These are phyloP conservation scores for Neodiprion virginianus DNA, from an alignment of 1,140 invertebrate species.

Conservation along the genomic window DNA sequence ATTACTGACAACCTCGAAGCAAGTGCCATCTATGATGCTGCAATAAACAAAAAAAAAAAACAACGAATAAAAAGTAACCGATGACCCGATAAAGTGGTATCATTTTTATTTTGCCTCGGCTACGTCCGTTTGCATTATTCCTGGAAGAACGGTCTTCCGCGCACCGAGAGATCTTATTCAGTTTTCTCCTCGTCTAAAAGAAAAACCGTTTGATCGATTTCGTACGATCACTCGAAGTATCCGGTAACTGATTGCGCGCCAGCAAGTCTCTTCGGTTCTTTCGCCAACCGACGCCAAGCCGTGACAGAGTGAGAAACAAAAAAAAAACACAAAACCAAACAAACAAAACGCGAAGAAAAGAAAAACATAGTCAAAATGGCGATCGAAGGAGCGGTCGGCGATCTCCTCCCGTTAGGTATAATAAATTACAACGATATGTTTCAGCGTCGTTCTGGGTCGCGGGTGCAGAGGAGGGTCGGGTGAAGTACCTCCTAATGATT, in stretches of 20 bases:
- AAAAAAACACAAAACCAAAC: not conserved
- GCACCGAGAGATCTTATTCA: not conserved
- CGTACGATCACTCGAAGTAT: not conserved
- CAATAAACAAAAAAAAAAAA: too few species aligned
- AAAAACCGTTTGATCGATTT: not conserved
- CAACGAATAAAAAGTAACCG: too few species aligned
- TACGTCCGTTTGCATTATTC: not conserved
- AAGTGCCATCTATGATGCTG: too few species aligned
- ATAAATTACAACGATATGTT: constrained; percentile 3
- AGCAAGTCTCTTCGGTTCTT: not conserved
- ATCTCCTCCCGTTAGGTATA: not conserved
- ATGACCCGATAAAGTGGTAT: too few species aligned
- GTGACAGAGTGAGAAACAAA: not conserved
- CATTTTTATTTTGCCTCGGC: too few species aligned
- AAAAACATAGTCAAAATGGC: too few species aligned
- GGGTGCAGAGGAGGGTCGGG: not conserved
- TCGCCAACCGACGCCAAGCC: not conserved
- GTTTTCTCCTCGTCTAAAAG: not conserved
- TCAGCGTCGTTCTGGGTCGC: not conserved
- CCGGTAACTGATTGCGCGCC: not conserved
- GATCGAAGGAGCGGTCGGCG: not conserved
- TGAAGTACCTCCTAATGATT: constrained; percentile 29
- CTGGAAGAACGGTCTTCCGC: not conserved
- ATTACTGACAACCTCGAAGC: too few species aligned
- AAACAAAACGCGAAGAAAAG: not conserved